phyloP scores from a whole-genome alignment of 2,113 vertebrate species.

The Carassius carassius region DNA sequence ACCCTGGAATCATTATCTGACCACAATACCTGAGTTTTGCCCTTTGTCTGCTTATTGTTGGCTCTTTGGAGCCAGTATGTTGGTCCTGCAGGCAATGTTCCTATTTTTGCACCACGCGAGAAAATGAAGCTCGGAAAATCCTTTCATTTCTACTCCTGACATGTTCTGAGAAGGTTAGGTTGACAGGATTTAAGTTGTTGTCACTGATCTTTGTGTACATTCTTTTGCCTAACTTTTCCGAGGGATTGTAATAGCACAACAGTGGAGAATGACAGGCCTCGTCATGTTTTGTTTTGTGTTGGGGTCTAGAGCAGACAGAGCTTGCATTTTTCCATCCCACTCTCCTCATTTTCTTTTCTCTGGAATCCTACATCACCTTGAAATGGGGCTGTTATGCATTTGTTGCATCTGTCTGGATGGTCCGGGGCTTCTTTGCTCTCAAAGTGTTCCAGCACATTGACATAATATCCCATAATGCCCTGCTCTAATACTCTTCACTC shows the following conservation, averaged over 20 bases:
- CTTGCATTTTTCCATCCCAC: constrained; percentile 18
- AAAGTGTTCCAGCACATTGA: constrained; percentile 43
- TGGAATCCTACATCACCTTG: neutral
- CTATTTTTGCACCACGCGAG: neutral
- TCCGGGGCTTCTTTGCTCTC: neutral
- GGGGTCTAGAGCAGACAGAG: neutral
- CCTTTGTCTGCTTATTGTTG: constrained; percentile 44
- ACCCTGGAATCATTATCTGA: neutral
- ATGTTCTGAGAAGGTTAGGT: constrained; percentile 21
- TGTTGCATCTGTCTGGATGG: neutral
- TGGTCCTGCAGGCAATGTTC: constrained; percentile 35
- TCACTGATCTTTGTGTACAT: constrained; percentile 10
- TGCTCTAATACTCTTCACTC: constrained; percentile 9
- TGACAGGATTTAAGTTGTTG: constrained; percentile 21
- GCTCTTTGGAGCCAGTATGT: constrained; percentile 11
- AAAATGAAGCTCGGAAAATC: constrained; percentile 47
- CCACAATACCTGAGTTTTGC: constrained; percentile 27
- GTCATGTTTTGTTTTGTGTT: constrained; percentile 31
- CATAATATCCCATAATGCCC: constrained; percentile 19
- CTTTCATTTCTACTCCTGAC: constrained; percentile 38
- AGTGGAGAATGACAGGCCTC: constrained; percentile 5
- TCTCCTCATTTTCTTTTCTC: constrained; percentile 2
- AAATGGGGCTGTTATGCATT: neutral
- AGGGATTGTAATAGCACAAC: neutral
- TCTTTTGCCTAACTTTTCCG: neutral